Conservation (phyloP, 2,113 vertebrate species). For the Bothrops jararaca region DNA sequence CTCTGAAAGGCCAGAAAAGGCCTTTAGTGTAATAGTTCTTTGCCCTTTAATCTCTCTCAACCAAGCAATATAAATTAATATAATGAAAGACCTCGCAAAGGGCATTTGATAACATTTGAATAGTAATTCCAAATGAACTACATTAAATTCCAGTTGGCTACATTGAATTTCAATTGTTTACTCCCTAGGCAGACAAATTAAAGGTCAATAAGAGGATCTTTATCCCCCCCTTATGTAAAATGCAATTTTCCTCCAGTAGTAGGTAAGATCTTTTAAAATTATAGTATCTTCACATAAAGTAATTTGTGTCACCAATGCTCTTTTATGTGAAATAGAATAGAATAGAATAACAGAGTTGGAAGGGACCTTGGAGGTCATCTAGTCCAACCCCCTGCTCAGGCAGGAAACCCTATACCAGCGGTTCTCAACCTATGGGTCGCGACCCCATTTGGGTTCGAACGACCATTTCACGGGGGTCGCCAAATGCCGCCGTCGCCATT, state of each 20-base stretch:
- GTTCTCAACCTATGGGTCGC: too few species aligned
- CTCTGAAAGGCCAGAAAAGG: background rate
- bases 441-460: too few species aligned
- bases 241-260: too few species aligned
- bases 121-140: background rate
- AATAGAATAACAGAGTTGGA: too few species aligned
- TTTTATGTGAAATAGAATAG: background rate
- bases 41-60: background rate
- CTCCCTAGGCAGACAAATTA: background rate
- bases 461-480: too few species aligned
- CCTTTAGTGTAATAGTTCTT: background rate
- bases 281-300: background rate
- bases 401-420: too few species aligned
- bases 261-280: background rate
- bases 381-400: too few species aligned
- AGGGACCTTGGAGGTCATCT: too few species aligned
- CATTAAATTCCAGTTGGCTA: background rate
- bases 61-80: background rate
- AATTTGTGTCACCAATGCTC: background rate
- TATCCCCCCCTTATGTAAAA: background rate
- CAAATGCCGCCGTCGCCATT: too few species aligned
- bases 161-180: slow-evolving; percentile 3
- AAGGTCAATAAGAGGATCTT: background rate
- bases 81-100: background rate
- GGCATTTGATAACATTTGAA: background rate